phyloP scores from a whole-genome alignment of 2,888 invertebrate genomes.

The Dryomyza anilis region DNA sequence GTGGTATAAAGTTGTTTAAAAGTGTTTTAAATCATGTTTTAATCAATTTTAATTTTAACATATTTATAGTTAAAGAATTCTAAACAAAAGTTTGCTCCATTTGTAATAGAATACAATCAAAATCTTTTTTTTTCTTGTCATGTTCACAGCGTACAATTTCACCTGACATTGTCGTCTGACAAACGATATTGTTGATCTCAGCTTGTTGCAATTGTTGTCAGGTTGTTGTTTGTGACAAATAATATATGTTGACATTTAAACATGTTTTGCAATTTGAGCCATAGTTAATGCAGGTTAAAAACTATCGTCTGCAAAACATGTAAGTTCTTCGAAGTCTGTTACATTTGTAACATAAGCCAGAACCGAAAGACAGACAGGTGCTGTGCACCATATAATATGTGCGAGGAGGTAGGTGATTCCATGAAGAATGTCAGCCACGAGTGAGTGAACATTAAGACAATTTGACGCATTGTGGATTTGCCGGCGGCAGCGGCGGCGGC shows the following conservation, averaged over 20 bases:
- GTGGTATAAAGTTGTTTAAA: too few relatives aligned
- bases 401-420: background rate
- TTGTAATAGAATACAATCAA: too few relatives aligned
- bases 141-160: too few relatives aligned
- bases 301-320: background rate
- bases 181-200: background rate
- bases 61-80: too few relatives aligned
- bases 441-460: slow-evolving; percentile 7
- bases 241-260: slow-evolving; percentile 2
- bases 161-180: too few relatives aligned
- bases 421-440: background rate
- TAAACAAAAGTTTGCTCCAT: too few relatives aligned
- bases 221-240: slow-evolving; percentile 5
- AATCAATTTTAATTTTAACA: too few relatives aligned
- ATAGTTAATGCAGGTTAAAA: slow-evolving; percentile 18
- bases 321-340: background rate
- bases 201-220: background rate
- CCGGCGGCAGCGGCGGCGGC: background rate
- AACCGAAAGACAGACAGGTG: background rate
- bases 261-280: slow-evolving; percentile 12
- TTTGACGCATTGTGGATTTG: slow-evolving; percentile 16
- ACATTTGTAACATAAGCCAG: background rate
- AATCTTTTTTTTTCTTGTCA: too few relatives aligned
- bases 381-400: background rate
- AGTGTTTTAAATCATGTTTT: too few relatives aligned